Percentiles rank a stretch among this genome's conserved stretches.
Conservation (phyloP, 53 echinoderm and acorn worm genomes). For the Zoroaster sp. region DNA sequence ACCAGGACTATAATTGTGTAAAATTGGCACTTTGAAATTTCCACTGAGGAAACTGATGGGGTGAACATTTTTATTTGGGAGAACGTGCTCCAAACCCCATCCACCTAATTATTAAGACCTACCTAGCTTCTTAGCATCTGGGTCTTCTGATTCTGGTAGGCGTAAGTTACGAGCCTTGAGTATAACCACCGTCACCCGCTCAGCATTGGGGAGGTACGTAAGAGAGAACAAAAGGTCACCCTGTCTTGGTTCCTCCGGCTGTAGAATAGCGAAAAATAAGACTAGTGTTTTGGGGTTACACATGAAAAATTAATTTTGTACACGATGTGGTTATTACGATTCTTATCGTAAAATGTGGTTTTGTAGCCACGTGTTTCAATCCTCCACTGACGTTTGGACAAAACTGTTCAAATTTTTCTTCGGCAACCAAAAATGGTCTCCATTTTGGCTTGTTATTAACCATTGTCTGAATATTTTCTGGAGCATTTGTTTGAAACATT, state of each 20-base stretch:
- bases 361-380: too few species aligned
- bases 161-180: slow-evolving; percentile 80
- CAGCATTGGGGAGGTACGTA: slow-evolving; percentile 91
- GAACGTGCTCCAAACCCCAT: neutral
- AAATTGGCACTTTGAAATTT: too few species aligned
- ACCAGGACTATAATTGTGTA: neutral
- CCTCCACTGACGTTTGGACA: too few species aligned
- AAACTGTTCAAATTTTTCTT: neutral
- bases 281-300: too few species aligned
- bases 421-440: neutral
- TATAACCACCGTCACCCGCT: slow-evolving; percentile 78
- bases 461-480: too few species aligned
- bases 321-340: too few species aligned
- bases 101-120: neutral
- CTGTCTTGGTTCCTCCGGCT: slow-evolving; percentile 56
- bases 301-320: too few species aligned
- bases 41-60: too few species aligned
- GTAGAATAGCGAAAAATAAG: neutral
- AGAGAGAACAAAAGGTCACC: slow-evolving; percentile 87
- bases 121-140: slow-evolving; percentile 17
- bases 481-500: too few species aligned
- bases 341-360: too few species aligned
- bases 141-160: slow-evolving; percentile 45
- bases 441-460: neutral
- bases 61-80: too few species aligned